Evolutionary conservation across 2,113 vertebrate species (phyloP), one percentile per base, ranked within the genome.

Genomic region (Pogonocichla stellata): DNA sequence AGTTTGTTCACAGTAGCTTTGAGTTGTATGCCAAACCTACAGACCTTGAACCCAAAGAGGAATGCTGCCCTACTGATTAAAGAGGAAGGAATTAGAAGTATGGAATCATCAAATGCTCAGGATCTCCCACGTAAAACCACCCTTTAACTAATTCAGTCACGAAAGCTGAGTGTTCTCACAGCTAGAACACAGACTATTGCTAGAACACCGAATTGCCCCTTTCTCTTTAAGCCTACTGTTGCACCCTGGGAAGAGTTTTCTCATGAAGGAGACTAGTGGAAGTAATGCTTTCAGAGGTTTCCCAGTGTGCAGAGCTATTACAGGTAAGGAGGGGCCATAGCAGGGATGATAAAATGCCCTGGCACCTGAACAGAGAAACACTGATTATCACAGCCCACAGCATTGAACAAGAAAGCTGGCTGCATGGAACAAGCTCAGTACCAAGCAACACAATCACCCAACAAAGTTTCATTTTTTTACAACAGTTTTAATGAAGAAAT

Each of bases 401-500:
- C 14, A 2, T 4, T 45, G 43, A 70, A 69, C 0, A 0, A 48
- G 61, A 61, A 38, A 34, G 26, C 60, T 67, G 40, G 40, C 34
- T 60, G 48, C 22, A 31, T 0, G 0, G 31, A 69, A 38, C 2
- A 2, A 70, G 57, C 36, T 82, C 33, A 57, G n/a, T 65, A 61
- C 29, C 26, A 56, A 38, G 36, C 54, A 42, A 85, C 53, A 88
- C 34, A 92, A 38, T 29, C 73, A 97, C 87, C 36, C 72, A 61
- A 58, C 34, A 23, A 74, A 45, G 42, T 24, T 50, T 67, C 20
- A 24, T 80, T 94, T 80, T 94, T 94, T 87, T 43, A 75, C 50
- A 89, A 51, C 42, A 65, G 20, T 61, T 97, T 96, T 96, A 96
- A 95, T 97, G 85, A 93, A 83, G 34, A 88, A 82, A 66, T 58